Percentiles rank a stretch among this genome's conserved stretches.
These are phyloP conservation scores for Orgyia antiqua DNA, from an alignment of 2,888 invertebrate species.

Conservation along the genomic window DNA sequence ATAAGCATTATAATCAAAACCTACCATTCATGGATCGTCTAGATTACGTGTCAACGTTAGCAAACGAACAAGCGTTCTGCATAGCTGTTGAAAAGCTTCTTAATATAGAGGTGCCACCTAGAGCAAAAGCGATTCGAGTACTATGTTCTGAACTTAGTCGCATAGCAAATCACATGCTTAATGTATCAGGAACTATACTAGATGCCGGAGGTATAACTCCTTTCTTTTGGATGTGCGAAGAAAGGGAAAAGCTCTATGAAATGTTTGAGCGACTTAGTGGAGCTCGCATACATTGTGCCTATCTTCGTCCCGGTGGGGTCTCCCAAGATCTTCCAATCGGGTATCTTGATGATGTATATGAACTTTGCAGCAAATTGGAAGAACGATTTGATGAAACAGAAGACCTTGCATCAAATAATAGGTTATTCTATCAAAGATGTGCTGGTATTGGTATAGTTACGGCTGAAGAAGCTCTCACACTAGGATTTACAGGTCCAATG, in stretches of 20 bases:
- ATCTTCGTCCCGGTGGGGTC: conserved; percentile 91
- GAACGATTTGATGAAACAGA: conserved; percentile 91
- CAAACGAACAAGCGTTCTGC: conserved; percentile 87
- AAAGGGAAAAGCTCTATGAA: conserved; percentile 91
- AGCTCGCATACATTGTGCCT: conserved; percentile 89
- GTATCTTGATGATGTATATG: conserved; percentile 87
- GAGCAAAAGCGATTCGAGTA: conserved; percentile 89
- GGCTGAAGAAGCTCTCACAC: conserved; percentile 87
- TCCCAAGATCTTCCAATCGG: conserved; percentile 78
- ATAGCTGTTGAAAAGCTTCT: conserved; percentile 90
- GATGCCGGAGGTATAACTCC: conserved; percentile 94
- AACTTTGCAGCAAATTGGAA: conserved; percentile 81
- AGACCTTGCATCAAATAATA: conserved; percentile 86
- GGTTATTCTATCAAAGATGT: conserved; percentile 81
- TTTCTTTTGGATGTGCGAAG: conserved; percentile 94
- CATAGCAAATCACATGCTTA: conserved; percentile 88
- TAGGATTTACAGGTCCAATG: conserved; percentile 85
- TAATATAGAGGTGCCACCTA: conserved; percentile 84
- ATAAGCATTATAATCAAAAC: conserved; percentile 91
- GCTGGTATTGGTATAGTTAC: conserved; percentile 84
- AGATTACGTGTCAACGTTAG: conserved; percentile 91
- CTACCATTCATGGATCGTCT: conserved; percentile 92
- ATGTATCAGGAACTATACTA: conserved; percentile 84
- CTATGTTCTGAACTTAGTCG: conserved; percentile 87
- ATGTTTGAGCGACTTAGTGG: conserved; percentile 90